These are phyloP conservation scores for Trematomus loennbergii DNA, from an alignment of 2,113 vertebrate genomes.

Conservation along the genomic window DNA sequence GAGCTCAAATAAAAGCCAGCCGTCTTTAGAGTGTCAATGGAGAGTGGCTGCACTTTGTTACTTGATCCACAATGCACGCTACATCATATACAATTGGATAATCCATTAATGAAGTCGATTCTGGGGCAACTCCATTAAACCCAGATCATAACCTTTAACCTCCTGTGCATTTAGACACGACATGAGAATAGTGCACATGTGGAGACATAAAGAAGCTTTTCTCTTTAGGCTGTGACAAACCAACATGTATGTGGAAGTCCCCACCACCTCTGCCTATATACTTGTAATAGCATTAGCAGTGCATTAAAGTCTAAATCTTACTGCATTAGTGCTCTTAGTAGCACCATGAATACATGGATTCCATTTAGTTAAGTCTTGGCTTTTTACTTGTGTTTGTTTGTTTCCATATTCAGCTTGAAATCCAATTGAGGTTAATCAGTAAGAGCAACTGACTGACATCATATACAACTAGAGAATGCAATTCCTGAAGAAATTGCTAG, in stretches of 20 bases:
- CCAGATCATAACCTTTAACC: conserved; percentile 29
- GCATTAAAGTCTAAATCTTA: conserved; percentile 60
- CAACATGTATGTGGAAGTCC: conserved; percentile 9
- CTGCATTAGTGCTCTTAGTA: conserved; percentile 63
- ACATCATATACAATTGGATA: conserved; percentile 54
- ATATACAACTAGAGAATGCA: too few relatives aligned
- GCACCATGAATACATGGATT: conserved; percentile 42
- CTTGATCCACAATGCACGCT: conserved; percentile 51
- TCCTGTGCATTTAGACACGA: conserved; percentile 32
- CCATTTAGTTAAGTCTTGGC: conserved; percentile 53
- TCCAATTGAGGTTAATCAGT: conserved; percentile 53
- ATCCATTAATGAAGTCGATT: conserved; percentile 63
- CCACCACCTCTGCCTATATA: conserved; percentile 30
- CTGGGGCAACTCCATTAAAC: conserved; percentile 40
- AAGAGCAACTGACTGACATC: conserved; percentile 12
- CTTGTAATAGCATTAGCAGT: conserved; percentile 56
- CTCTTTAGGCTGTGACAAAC: conserved; percentile 43
- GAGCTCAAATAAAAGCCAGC: conserved; percentile 40
- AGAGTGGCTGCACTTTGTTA: neutral
- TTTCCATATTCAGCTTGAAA: conserved; percentile 30
- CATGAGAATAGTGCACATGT: conserved; percentile 39
- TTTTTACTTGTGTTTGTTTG: conserved; percentile 52
- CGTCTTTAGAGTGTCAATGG: conserved; percentile 5
- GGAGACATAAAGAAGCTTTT: conserved; percentile 63
- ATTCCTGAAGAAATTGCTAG: too few relatives aligned